Base-by-base conservation (phyloP, 2,113 vertebrate genomes). In the Catagonus wagneri region DNA sequence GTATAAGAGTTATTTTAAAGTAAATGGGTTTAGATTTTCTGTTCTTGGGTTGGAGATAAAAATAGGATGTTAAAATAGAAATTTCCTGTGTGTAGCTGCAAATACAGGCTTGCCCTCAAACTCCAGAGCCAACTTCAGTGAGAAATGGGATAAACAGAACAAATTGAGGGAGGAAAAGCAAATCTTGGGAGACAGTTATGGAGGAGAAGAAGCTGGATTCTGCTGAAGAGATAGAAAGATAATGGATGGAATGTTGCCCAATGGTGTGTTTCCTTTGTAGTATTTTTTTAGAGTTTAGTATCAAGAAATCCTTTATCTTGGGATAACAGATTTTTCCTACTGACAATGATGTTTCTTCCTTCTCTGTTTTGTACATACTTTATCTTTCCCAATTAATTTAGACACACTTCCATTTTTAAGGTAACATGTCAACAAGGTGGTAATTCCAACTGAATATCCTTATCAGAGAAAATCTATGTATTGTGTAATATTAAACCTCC, bases 21-120 rank as follows among this genome's bases (percentile, higher is more conserved):
- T 44, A 36, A 76, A 72, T 36, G 11, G 8, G 16, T 54, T 92
- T 44, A 90, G 16, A 89, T 56, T 29, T 81, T 93, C 75, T 95
- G 54, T 63, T 85, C 8, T 50, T 79, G 27, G 75, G n/a, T 91
- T 81, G 60, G 63, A 92, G 25, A 36, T 52, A 14, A 89, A 66
- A 93, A 68, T n/a, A 61, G 2, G 36, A 76, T 71, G 22, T 56
- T 58, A 34, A 86, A 66, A 60, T 27, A 76, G 52, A 95, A 34
- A 66, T 12, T 6, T 63, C 7, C 56, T 84, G 19, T 27, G 10
- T 19, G 17, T 1, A 52, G 39, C 44, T 95, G 22, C 69, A 79
- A 83, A 65, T 75, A 58, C 3, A 8, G 29, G 15, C 7, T 56
- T 80, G 16, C 27, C 56, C 17, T 66, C 19, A 32, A 88, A 80